Conservation (phyloP, 1,140 invertebrate genomes). For the Tetramorium alpestre region DNA sequence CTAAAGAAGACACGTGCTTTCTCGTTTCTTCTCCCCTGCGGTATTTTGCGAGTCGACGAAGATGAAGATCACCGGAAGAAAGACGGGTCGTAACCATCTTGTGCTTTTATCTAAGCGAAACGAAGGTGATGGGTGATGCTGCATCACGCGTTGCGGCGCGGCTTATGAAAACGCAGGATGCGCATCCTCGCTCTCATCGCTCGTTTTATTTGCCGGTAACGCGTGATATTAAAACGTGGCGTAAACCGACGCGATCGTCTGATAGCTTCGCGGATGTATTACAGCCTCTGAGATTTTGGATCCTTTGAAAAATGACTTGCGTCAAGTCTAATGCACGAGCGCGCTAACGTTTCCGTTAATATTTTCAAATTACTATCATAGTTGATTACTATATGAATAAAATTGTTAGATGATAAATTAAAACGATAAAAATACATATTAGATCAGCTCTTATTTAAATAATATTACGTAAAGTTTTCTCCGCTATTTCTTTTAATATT, state of each 20-base stretch:
- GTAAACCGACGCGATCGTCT: constrained; percentile 27
- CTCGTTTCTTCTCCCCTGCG: background rate
- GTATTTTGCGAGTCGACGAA: background rate
- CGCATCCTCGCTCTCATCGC: constrained; percentile 24
- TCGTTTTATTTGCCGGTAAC: constrained; percentile 55
- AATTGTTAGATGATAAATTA: background rate
- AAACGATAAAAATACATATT: background rate
- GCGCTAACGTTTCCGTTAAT: background rate
- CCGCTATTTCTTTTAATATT: background rate
- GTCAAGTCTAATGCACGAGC: background rate
- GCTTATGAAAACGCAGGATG: constrained; percentile 49
- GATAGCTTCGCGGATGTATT: constrained; percentile 27
- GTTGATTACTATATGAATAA: background rate
- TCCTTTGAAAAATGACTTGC: constrained; percentile 44
- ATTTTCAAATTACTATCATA: constrained; percentile 4
- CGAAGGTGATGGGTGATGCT: constrained; percentile 30
- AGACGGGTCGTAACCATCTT: constrained; percentile 4
- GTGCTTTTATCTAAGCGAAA: constrained; percentile 40
- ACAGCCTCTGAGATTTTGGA: constrained; percentile 27
- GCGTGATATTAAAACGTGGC: constrained; percentile 50
- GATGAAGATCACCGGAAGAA: constrained; percentile 39
- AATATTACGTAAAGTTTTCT: background rate
- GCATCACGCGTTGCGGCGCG: background rate
- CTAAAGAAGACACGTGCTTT: background rate
- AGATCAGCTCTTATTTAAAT: background rate